phyloP scores from a whole-genome alignment of 2,888 invertebrate genomes.

The Drosophila neutralis region DNA sequence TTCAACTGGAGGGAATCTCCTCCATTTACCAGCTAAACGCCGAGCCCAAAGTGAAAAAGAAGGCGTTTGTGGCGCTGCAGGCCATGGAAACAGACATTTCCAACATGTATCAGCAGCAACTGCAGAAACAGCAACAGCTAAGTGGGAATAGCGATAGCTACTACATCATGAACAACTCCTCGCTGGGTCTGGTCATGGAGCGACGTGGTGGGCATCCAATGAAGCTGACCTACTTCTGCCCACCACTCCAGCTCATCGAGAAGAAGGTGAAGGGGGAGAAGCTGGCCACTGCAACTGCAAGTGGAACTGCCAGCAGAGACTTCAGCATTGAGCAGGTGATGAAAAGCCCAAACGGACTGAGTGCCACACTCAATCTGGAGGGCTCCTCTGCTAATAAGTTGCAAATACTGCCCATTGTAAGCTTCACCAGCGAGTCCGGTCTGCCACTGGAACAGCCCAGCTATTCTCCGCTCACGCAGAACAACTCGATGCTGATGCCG shows the following conservation, averaged over 20 bases:
- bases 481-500: slow-evolving; percentile 95
- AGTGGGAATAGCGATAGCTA: slow-evolving; percentile 88
- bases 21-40: slow-evolving; percentile 97
- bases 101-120: slow-evolving; percentile 91
- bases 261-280: slow-evolving; percentile 25
- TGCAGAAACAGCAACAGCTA: slow-evolving; percentile 87
- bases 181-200: slow-evolving; percentile 94
- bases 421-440: slow-evolving; percentile 76
- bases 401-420: slow-evolving; percentile 82
- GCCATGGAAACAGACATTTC: slow-evolving; percentile 95
- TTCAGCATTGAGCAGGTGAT: slow-evolving; percentile 85
- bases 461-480: slow-evolving; percentile 91
- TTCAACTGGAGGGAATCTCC: slow-evolving; percentile 95
- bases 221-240: slow-evolving; percentile 94
- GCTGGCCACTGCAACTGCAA: slow-evolving; percentile 46
- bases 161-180: slow-evolving; percentile 93
- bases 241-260: slow-evolving; percentile 68
- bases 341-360: slow-evolving; percentile 88
- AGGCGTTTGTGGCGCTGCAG: slow-evolving; percentile 96
- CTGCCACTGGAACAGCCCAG: slow-evolving; percentile 87
- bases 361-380: slow-evolving; percentile 95
- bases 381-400: slow-evolving; percentile 92
- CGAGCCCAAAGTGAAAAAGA: slow-evolving; percentile 95
- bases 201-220: slow-evolving; percentile 95
- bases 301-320: slow-evolving; percentile 85